Conservation (phyloP, 2,797 vertebrate genomes). For the Rhodeus uyekii region DNA sequence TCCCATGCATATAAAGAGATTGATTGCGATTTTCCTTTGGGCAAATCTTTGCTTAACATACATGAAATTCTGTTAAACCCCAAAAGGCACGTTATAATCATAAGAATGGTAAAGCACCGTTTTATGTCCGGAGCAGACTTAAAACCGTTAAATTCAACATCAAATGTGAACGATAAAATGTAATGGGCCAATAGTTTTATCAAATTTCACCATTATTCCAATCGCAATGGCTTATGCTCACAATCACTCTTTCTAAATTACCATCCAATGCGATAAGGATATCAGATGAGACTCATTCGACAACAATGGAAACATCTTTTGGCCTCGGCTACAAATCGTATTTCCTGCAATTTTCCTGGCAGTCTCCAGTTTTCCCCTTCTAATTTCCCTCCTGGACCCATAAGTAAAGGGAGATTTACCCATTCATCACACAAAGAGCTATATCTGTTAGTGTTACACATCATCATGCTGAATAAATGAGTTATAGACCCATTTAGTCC, state of each 20-base stretch:
- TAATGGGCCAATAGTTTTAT: constrained; percentile 44
- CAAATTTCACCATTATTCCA: constrained; percentile 49
- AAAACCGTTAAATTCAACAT: constrained; percentile 44
- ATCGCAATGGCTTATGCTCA: constrained; percentile 41
- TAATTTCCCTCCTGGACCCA: constrained; percentile 32
- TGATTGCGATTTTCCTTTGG: constrained; percentile 28
- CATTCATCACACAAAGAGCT: constrained; percentile 54
- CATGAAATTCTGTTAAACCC: constrained; percentile 26
- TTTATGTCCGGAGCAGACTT: constrained; percentile 22
- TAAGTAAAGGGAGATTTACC: constrained; percentile 44
- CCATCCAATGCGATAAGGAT: constrained; percentile 34
- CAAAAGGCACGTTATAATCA: background rate
- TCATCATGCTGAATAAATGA: constrained; percentile 68
- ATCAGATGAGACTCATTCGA: constrained; percentile 18
- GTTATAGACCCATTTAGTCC: constrained; percentile 74
- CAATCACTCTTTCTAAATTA: constrained; percentile 47
- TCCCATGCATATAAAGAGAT: constrained; percentile 3
- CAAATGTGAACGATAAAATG: constrained; percentile 44
- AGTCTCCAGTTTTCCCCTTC: constrained; percentile 32
- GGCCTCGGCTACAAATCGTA: constrained; percentile 26
- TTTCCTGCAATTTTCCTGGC: constrained; percentile 43
- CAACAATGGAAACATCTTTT: background rate
- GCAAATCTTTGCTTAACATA: constrained; percentile 8
- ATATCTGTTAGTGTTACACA: constrained; percentile 48
- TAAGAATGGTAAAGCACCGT: background rate